Evolutionary conservation across 2,113 vertebrate genomes (phyloP), one percentile per base, ranked within the genome.

Genomic region (Pteruthius melanotis): DNA sequence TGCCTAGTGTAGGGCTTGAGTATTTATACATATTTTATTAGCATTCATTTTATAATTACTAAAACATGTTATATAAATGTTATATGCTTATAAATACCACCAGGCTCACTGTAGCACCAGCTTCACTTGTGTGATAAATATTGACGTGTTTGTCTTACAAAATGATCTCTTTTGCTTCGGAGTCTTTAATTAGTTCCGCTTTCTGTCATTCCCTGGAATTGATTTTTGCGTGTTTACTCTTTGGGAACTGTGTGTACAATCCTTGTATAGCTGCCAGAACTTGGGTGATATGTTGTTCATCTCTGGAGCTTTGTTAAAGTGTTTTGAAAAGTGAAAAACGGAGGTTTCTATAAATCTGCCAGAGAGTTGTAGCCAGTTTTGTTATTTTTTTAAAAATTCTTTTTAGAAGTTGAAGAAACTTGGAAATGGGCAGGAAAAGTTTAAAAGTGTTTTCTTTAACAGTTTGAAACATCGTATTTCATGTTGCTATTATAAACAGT

Each of bases 401-500:
- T 60, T 78, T 64, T 15, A 64, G 53, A 83, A 83, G 87, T 52
- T 47, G 23, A 78, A 84, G 94, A 94, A 87, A 77, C 93, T 86
- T 63, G 90, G 88, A 93, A 89, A 84, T 53, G 49, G 93, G 61
- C 68, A 95, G 83, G 92, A 83, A 94, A 52, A 96, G 35, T 65
- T 45, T 87, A 82, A 69, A 96, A 45, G 79, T 92, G 69, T 95
- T 97, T 94, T 97, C 74, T 94, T 86, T 92, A 71, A 96, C 95
- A 95, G 96, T 96, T 86, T 94, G 66, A 95, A 95, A 95, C 93
- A 52, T 95, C 83, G 15, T 81, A 90, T 96, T 94, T 94, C 93
- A 74, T 68, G 78, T 52, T 79, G 92, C 87, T 92, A 92, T 96
- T 98, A 83, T 98, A 97, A 98, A 98, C 98, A 98, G 60, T 83